phyloP scores from a whole-genome alignment of 2,113 vertebrate genomes.

The Xenus cinereus region DNA sequence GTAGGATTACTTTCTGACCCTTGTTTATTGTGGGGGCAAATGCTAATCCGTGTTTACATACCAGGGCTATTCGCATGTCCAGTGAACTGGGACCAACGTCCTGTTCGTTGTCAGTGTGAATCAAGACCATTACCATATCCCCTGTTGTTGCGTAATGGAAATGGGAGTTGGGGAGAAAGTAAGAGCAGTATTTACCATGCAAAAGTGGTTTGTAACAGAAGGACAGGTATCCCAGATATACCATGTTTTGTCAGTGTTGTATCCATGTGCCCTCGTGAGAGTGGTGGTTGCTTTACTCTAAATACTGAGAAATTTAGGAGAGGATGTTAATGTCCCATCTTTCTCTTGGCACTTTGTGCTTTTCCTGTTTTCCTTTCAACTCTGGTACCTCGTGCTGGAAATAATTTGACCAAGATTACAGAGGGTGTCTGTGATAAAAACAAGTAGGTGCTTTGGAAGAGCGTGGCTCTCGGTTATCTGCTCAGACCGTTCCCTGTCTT shows the following conservation, averaged over 20 bases:
- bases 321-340: background rate
- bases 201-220: background rate
- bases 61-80: background rate
- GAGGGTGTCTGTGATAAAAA: background rate
- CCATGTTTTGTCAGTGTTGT: background rate
- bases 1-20: slow-evolving; percentile 66
- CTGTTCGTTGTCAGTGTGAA: background rate
- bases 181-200: background rate
- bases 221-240: background rate
- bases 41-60: background rate
- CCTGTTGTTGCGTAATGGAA: background rate
- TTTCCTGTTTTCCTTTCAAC: background rate
- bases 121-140: background rate
- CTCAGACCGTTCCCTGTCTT: background rate
- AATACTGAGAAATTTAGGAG: background rate
- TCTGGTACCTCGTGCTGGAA: background rate
- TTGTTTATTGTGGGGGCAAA: background rate
- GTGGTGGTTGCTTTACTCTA: background rate
- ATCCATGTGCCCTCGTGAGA: background rate
- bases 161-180: background rate
- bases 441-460: background rate
- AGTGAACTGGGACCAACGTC: background rate
- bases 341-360: background rate
- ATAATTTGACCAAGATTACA: background rate
- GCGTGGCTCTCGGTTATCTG: background rate